Percentiles rank a stretch among this genome's conserved stretches.
These are phyloP conservation scores for Spodoptera frugiperda DNA, from an alignment of 1,140 invertebrate species.

Conservation along the genomic window DNA sequence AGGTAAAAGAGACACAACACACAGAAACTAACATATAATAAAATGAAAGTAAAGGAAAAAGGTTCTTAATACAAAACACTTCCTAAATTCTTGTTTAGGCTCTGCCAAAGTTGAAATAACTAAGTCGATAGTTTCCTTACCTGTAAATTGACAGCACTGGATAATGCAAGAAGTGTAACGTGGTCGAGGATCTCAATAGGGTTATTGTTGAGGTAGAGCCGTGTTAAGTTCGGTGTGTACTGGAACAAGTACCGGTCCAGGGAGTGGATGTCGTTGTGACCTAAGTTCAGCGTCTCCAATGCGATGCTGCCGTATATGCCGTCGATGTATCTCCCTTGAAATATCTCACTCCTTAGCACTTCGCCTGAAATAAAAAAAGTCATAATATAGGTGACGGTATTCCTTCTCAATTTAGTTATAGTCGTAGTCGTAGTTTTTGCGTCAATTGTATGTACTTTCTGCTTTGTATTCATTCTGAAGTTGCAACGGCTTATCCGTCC, in stretches of 20 bases:
- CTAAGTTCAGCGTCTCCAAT: slow-evolving; percentile 89
- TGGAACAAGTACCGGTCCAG: slow-evolving; percentile 90
- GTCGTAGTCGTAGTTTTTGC: neutral
- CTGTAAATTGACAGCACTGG: slow-evolving; percentile 87
- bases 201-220: slow-evolving; percentile 90
- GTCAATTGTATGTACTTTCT: slow-evolving; percentile 8
- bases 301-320: slow-evolving; percentile 88
- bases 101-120: too few species aligned
- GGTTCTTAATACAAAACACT: too few species aligned
- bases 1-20: slow-evolving; percentile 4
- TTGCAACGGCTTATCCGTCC: slow-evolving; percentile 36
- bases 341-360: slow-evolving; percentile 86
- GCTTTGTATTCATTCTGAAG: slow-evolving; percentile 38
- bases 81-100: neutral
- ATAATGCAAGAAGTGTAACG: slow-evolving; percentile 87
- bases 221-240: slow-evolving; percentile 88
- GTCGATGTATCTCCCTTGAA: slow-evolving; percentile 87
- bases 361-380: slow-evolving; percentile 83
- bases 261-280: slow-evolving; percentile 89
- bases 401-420: too few species aligned
- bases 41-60: neutral
- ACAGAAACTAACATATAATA: too few species aligned
- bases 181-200: slow-evolving; percentile 88
- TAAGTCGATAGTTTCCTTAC: slow-evolving; percentile 62
- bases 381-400: too few species aligned